These are phyloP conservation scores for Tragelaphus imberbis DNA, from an alignment of 2,113 vertebrate species.

Conservation along the genomic window DNA sequence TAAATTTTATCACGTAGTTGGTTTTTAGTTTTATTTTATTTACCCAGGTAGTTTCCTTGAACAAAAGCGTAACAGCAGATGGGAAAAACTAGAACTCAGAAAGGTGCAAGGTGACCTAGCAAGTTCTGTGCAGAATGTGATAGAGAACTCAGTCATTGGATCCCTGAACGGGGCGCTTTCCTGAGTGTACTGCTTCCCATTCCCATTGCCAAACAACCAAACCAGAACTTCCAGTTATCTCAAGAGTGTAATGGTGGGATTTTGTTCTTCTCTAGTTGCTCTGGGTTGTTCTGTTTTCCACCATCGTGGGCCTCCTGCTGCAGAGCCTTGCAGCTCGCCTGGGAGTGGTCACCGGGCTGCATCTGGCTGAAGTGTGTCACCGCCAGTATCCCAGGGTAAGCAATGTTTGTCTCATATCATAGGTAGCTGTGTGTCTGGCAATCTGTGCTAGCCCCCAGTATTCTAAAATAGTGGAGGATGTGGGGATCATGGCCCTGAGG, in stretches of 20 bases:
- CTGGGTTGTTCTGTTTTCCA: too few species aligned
- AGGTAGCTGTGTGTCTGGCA: too few species aligned
- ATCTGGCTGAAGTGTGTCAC: too few species aligned
- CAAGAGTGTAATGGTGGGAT: neutral
- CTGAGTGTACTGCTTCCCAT: neutral
- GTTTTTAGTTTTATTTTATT: slow-evolving; percentile 39
- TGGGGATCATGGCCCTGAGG: too few species aligned
- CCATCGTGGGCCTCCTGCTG: too few species aligned
- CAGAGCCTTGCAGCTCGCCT: too few species aligned
- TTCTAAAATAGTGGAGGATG: too few species aligned
- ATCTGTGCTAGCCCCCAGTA: too few species aligned
- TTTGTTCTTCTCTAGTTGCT: too few species aligned
- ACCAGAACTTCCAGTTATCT: neutral
- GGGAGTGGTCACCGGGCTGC: too few species aligned
- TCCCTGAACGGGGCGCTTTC: neutral
- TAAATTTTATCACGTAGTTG: neutral
- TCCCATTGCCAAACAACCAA: neutral
- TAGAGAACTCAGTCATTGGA: neutral
- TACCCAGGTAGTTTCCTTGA: neutral
- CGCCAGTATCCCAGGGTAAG: too few species aligned
- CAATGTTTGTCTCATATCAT: too few species aligned
- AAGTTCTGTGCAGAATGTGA: neutral
- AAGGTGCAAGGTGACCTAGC: neutral
- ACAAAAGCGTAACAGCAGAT: neutral
- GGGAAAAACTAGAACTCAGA: neutral